Conservation (phyloP, 2,797 vertebrate genomes). For the Platalea minor region DNA sequence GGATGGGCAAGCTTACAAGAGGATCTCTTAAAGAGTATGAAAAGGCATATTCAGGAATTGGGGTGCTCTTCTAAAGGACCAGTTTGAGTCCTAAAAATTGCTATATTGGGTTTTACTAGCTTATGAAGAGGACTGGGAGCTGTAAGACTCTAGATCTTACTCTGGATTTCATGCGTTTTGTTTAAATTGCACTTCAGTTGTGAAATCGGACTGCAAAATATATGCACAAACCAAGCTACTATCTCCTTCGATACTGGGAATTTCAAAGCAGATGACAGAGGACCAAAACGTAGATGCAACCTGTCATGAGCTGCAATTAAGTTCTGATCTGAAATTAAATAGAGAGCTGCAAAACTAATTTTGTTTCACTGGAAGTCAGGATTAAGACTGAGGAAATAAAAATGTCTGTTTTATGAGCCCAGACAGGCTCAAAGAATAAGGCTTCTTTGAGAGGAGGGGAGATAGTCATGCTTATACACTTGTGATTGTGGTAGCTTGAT, state of each 20-base stretch:
- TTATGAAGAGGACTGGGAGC: background rate
- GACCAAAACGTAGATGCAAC: background rate
- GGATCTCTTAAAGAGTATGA: background rate
- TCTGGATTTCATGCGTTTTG: background rate
- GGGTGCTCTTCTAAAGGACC: background rate
- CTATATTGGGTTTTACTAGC: background rate
- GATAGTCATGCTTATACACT: background rate
- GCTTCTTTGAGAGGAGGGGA: background rate
- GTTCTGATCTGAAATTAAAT: background rate
- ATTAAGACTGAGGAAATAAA: background rate
- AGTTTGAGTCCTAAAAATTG: background rate
- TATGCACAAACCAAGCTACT: background rate
- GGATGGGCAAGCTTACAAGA: background rate
- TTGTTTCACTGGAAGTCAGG: background rate
- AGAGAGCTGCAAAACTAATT: background rate
- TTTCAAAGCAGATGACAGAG: background rate
- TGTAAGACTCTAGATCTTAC: background rate
- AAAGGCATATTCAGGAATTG: background rate
- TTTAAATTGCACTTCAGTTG: background rate
- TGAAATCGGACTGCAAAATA: background rate
- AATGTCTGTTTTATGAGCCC: background rate
- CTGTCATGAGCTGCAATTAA: background rate
- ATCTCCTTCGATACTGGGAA: background rate
- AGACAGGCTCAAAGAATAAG: background rate
- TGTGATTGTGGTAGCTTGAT: background rate